phyloP scores from a whole-genome alignment of 2,888 invertebrate species.

The Caenorhabditis becei region DNA sequence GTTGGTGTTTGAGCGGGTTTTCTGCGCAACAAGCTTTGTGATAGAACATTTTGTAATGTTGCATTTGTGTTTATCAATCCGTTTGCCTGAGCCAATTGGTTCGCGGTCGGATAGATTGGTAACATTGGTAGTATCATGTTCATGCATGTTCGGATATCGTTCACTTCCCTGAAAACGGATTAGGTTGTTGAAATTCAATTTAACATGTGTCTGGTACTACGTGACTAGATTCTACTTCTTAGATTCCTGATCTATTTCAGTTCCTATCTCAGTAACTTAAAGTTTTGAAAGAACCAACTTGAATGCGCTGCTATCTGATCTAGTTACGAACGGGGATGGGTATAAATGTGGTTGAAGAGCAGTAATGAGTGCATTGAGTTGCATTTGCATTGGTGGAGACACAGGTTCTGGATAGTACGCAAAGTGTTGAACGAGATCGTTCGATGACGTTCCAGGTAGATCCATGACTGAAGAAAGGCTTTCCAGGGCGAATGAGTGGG shows the following conservation, averaged over 20 bases:
- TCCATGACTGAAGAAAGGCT: conserved; percentile 50
- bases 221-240: too few species aligned
- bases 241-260: not conserved
- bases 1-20: conserved; percentile 47
- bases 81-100: conserved; percentile 13
- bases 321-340: conserved; percentile 19
- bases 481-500: conserved; percentile 28
- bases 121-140: conserved; percentile 60
- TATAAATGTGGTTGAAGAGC: conserved; percentile 28
- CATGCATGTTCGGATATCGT: conserved; percentile 54
- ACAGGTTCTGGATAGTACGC: conserved; percentile 33
- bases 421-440: conserved; percentile 37
- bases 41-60: conserved; percentile 23
- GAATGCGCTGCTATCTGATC: conserved; percentile 59
- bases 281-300: conserved; percentile 35
- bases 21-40: conserved; percentile 44
- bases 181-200: not conserved
- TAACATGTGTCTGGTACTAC: not conserved
- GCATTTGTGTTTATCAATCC: conserved; percentile 10
- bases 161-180: conserved; percentile 60
- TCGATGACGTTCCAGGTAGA: conserved; percentile 59
- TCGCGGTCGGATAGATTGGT: conserved; percentile 36
- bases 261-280: not conserved
- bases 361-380: conserved; percentile 2
- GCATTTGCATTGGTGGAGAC: conserved; percentile 32